phyloP scores from a whole-genome alignment of 2,888 invertebrate genomes.

The Drosophila subquinaria region DNA sequence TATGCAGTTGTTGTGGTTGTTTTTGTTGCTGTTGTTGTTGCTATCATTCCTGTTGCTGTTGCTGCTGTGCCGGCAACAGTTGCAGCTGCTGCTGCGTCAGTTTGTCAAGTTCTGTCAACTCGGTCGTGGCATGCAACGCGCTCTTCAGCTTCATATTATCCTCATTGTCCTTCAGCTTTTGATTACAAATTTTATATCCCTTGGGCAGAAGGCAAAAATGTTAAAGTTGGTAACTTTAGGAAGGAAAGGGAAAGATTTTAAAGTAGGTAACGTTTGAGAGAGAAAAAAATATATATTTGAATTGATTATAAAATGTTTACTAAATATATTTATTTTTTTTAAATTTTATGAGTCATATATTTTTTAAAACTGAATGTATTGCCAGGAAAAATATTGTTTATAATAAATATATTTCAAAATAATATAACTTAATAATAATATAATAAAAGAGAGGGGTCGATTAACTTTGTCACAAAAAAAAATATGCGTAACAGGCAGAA shows the following conservation, averaged over 20 bases:
- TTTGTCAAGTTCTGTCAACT: conserved; percentile 44
- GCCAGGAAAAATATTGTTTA: no score
- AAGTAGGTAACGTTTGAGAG: no score
- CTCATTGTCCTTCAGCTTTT: background rate
- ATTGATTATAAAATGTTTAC: no score
- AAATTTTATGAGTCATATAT: no score
- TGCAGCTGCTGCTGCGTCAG: conserved; percentile 29
- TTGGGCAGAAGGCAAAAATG: background rate
- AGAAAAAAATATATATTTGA: no score
- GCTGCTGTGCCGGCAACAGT: conserved; percentile 17
- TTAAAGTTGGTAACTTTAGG: background rate
- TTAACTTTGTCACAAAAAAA: no score
- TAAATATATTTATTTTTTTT: no score
- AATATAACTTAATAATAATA: no score
- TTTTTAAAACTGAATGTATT: no score
- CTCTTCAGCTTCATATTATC: background rate
- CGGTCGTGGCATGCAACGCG: conserved; percentile 13
- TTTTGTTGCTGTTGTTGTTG: background rate
- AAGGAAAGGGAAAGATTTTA: background rate
- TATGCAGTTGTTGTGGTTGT: background rate
- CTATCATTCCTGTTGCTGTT: conserved; percentile 2
- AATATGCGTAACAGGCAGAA: no score
- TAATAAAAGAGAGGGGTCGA: no score
- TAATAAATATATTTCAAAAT: no score
- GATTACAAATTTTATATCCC: background rate